These are phyloP conservation scores for Tetramorium bicarinatum DNA, from an alignment of 2,888 invertebrate species.

Conservation along the genomic window DNA sequence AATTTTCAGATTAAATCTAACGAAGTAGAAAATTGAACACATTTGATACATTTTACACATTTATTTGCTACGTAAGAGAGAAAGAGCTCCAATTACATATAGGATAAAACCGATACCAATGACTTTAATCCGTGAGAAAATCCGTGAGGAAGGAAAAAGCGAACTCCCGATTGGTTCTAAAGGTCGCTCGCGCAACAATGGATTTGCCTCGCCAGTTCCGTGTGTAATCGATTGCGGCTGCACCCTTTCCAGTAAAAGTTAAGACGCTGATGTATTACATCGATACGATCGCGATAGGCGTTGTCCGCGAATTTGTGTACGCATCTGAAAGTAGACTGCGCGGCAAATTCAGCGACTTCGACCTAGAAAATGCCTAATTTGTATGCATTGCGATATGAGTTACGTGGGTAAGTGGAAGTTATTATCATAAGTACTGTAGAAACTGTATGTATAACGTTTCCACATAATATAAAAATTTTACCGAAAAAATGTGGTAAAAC, in stretches of 20 bases:
- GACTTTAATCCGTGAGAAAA: conserved; percentile 50
- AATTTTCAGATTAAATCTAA: not conserved
- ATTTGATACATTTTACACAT: not conserved
- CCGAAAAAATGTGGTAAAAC: not conserved
- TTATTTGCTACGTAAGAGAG: conserved; percentile 13
- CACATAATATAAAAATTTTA: not conserved
- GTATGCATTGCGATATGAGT: conserved; percentile 36
- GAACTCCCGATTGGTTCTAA: conserved; percentile 23
- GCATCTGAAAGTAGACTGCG: conserved; percentile 35
- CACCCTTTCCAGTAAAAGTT: conserved; percentile 48
- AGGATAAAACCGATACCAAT: conserved; percentile 17
- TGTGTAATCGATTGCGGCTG: conserved; percentile 45
- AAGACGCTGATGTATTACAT: conserved; percentile 34
- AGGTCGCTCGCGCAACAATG: conserved; percentile 47
- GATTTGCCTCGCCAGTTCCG: conserved; percentile 27
- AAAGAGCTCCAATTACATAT: conserved; percentile 36
- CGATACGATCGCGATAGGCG: conserved; percentile 41
- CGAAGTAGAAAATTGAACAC: not conserved
- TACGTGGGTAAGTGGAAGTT: conserved; percentile 28
- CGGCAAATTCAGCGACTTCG: conserved; percentile 24
- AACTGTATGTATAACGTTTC: not conserved
- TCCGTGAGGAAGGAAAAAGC: conserved; percentile 31
- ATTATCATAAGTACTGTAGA: conserved; percentile 18
- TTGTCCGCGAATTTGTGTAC: conserved; percentile 35
- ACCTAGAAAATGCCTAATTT: conserved; percentile 42